A percentile compares a stretch with the other conserved stretches of the same genome.
Conservation (phyloP, 2,797 vertebrate genomes). For the Phrynocephalus guinanensis region DNA sequence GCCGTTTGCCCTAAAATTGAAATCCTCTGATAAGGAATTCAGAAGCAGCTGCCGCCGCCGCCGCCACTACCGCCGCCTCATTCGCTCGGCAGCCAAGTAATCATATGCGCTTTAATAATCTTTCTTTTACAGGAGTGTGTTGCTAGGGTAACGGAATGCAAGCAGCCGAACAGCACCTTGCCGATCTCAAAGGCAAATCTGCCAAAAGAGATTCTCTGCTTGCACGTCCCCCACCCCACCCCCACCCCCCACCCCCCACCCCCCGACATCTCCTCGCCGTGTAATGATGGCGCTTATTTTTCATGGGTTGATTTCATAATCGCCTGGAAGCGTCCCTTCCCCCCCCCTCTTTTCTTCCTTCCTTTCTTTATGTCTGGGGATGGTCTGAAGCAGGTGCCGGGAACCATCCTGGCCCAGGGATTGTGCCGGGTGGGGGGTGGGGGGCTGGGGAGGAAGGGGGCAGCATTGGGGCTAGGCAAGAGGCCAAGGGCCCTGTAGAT, state of each 20-base stretch:
- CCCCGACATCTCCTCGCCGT: constrained; percentile 58
- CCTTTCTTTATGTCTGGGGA: constrained; percentile 74
- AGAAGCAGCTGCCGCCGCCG: constrained; percentile 66
- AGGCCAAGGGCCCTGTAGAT: not conserved
- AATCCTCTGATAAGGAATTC: constrained; percentile 85
- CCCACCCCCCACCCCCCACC: not conserved
- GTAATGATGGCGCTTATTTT: constrained; percentile 81
- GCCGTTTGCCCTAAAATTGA: constrained; percentile 83
- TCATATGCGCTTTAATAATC: constrained; percentile 87
- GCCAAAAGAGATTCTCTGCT: constrained; percentile 80
- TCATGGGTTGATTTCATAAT: constrained; percentile 80
- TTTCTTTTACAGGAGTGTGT: constrained; percentile 86
- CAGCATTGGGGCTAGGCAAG: too few relatives aligned
- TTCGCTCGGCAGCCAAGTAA: constrained; percentile 84
- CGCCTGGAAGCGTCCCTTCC: constrained; percentile 71
- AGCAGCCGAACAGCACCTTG: constrained; percentile 82
- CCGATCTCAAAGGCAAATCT: constrained; percentile 84
- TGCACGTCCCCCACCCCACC: constrained; percentile 4
- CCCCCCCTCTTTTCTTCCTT: constrained; percentile 62
- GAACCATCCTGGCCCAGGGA: constrained; percentile 68
- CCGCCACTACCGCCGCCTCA: constrained; percentile 61
- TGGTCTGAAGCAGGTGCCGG: constrained; percentile 72
- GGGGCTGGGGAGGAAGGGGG: too few relatives aligned
- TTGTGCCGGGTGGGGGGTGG: not conserved
- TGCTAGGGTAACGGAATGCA: constrained; percentile 83